Percentiles rank a stretch among this genome's conserved stretches.
phyloP scores from a whole-genome alignment of 2,888 invertebrate species.

The Eilema griseolum region DNA sequence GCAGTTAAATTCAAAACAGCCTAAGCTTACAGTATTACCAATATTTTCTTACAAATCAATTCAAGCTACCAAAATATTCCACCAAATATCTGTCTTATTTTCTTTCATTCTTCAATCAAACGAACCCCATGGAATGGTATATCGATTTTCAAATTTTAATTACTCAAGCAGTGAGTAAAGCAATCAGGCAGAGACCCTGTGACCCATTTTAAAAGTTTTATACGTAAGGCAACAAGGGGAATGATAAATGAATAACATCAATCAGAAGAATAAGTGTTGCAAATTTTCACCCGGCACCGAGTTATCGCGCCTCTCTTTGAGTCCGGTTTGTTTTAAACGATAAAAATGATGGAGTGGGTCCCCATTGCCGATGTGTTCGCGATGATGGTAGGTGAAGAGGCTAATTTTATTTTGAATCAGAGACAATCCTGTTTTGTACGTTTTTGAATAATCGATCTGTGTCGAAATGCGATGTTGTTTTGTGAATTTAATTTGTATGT shows the following conservation, averaged over 20 bases:
- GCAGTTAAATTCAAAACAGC: too few relatives aligned
- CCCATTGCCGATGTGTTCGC: slow-evolving; percentile 29
- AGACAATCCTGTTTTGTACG: slow-evolving; percentile 18
- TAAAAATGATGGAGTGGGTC: slow-evolving; percentile 62
- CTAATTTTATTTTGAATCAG: slow-evolving; percentile 28
- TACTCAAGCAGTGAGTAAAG: slow-evolving; percentile 74
- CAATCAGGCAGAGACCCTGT: slow-evolving; percentile 81
- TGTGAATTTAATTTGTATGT: not conserved
- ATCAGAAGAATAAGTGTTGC: slow-evolving; percentile 85
- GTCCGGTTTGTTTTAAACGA: slow-evolving; percentile 68
- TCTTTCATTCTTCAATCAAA: slow-evolving; percentile 23
- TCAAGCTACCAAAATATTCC: slow-evolving; percentile 5
- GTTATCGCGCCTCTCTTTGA: slow-evolving; percentile 69
- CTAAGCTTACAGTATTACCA: not conserved
- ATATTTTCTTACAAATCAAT: not conserved
- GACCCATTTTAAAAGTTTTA: slow-evolving; percentile 86
- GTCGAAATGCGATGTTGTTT: slow-evolving; percentile 4
- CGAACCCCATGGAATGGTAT: slow-evolving; percentile 49
- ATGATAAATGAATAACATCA: slow-evolving; percentile 86
- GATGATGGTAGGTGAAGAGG: slow-evolving; percentile 28
- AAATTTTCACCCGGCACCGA: slow-evolving; percentile 77
- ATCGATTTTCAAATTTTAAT: slow-evolving; percentile 82
- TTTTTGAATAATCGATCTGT: slow-evolving; percentile 6
- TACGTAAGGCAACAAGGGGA: slow-evolving; percentile 78
- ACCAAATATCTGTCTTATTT: slow-evolving; percentile 13